Base-by-base conservation (phyloP, 2,797 vertebrate species). In the Anguilla obscura region DNA sequence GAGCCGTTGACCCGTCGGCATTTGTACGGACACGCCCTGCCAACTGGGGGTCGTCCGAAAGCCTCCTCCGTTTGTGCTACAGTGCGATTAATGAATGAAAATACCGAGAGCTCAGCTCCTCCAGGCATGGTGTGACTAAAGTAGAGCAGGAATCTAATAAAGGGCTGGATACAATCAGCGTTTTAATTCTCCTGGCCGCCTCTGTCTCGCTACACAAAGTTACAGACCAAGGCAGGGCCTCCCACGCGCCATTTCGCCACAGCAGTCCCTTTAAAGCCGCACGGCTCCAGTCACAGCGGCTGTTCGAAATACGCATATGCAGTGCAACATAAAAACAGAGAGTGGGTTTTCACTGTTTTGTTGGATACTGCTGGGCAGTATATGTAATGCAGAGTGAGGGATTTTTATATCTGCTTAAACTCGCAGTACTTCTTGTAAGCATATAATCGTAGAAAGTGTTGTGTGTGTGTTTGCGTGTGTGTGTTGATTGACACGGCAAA, bases 131-230 rank as follows among this genome's bases (percentile, higher is more conserved):
- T 7, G 12, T 27, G 9, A 27, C 10, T 10, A 16, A 58, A 27
- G n/a, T n/a, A 79, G 33, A 45, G 74, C 33, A 45, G 74, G 33
- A 50, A 82, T 82, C 45, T 50, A 82, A 76, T 76, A 36, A 76
- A 76, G n/a, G 40, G 18, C 40, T 9, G 79, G 21, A 50, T 82
- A 50, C 79, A 82, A n/a, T 82, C 40, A 82, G 79, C 40, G 9
- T 50, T 50, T 82, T 82, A 24, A 82, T 82, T 82, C 24, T 50
- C 79, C 79, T 50, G 40, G 6, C 9, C 0, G 6, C 50, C 79
- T 6, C 45, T n/a, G 45, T 82, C 79, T n/a, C 24, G 18, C 24
- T n/a, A n/a, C 79, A 48, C 40, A 82, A 10, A 82, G 40, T 48
- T 48, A 50, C 18, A 82, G 40, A 16, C 16, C 7, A 66, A 85